Conservation (phyloP, 1,140 invertebrate species). For the Polypedilum pembai region DNA sequence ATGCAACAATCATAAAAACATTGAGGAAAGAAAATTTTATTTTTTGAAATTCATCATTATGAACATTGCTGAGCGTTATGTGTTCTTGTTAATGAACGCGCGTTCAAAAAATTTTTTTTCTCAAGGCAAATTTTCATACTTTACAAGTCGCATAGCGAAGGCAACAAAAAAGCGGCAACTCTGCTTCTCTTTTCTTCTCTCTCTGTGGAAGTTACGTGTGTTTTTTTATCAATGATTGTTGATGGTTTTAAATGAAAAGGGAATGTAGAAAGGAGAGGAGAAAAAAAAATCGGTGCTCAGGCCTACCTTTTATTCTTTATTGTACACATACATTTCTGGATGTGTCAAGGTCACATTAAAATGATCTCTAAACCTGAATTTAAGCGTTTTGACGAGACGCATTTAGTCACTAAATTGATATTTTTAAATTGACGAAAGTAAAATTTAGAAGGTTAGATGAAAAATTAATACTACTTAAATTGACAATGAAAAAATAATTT, state of each 20-base stretch:
- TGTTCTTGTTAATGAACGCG: conserved; percentile 11
- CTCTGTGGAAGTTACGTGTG: neutral
- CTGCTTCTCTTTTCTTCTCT: neutral
- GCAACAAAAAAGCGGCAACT: neutral
- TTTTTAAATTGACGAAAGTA: too few relatives aligned
- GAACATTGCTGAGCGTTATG: neutral
- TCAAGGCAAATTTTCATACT: conserved; percentile 12
- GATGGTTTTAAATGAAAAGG: conserved; percentile 15
- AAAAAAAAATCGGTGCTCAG: neutral
- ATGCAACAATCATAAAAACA: neutral
- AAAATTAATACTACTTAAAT: neutral
- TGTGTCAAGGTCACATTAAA: conserved; percentile 16
- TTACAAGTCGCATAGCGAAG: neutral
- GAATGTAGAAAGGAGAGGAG: neutral
- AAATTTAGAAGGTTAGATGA: too few relatives aligned
- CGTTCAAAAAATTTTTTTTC: neutral
- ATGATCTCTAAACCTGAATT: conserved; percentile 16
- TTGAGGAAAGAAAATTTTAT: neutral
- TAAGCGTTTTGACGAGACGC: neutral
- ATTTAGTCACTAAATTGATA: too few relatives aligned
- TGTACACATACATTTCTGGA: conserved; percentile 3
- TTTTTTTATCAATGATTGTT: conserved; percentile 14
- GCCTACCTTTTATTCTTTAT: neutral
- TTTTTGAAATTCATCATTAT: conserved; percentile 19
- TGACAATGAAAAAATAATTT: neutral